phyloP scores from a whole-genome alignment of 2,888 invertebrate genomes.

The Anagyrus pseudococci region DNA sequence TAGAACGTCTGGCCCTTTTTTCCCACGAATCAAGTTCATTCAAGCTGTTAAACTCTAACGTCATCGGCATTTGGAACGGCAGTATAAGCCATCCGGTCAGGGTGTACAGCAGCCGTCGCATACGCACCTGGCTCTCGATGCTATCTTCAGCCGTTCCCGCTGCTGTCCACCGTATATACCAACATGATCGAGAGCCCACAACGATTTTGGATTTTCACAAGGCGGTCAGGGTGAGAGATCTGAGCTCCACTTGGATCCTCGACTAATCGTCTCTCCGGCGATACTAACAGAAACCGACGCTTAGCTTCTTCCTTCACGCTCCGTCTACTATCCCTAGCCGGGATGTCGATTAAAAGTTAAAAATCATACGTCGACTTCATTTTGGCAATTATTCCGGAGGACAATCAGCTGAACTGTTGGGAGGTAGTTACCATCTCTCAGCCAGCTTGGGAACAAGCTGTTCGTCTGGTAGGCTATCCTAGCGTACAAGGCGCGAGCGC shows the following conservation, averaged over 20 bases:
- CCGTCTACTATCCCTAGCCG: too few relatives aligned
- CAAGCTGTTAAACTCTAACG: too few relatives aligned
- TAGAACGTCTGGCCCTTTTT: too few relatives aligned
- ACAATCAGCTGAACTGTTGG: too few relatives aligned
- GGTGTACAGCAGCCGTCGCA: slow-evolving; percentile 48
- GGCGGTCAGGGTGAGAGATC: neutral
- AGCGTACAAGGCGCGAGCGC: neutral
- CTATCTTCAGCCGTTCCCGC: slow-evolving; percentile 14
- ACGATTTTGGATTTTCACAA: slow-evolving; percentile 17
- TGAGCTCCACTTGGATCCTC: too few relatives aligned
- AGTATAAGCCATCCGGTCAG: slow-evolving; percentile 50
- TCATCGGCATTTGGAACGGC: slow-evolving; percentile 53
- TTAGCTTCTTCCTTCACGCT: too few relatives aligned
- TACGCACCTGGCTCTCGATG: slow-evolving; percentile 26
- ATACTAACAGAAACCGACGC: too few relatives aligned
- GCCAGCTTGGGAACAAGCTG: neutral
- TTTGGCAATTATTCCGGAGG: too few relatives aligned
- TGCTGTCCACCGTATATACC: neutral
- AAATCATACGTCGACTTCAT: too few relatives aligned
- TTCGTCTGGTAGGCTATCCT: neutral
- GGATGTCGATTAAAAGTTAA: too few relatives aligned
- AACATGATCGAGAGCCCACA: neutral
- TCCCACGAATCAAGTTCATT: too few relatives aligned
- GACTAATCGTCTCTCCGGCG: too few relatives aligned
- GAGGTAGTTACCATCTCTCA: neutral